Evolutionary conservation across 2,888 invertebrate genomes (phyloP), one percentile per base, ranked within the genome.

Genomic region (Spilosoma lubricipeda): DNA sequence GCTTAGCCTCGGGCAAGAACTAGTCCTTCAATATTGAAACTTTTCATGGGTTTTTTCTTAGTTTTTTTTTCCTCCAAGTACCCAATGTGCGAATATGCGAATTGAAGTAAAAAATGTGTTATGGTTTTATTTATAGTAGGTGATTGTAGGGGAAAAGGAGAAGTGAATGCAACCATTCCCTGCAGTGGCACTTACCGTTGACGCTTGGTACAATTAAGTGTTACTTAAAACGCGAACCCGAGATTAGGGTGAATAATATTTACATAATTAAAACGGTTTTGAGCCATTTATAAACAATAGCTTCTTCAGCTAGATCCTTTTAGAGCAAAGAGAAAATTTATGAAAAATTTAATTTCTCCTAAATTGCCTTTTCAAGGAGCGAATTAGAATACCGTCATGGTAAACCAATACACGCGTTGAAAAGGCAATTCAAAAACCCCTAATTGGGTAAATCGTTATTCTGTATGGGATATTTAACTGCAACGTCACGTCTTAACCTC

Each of bases 81-180:
- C 18, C 30, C 13, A 30, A 63, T 63, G 27, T 7, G 2, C 27
- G 4, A 30, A 18, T 63, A 18, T 30, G 8, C 18, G 4, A 63
- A 63, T 30, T 27, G 18, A 5, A 63, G 7, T 27, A 27, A 63
- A 63, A 30, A 18, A 30, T 30, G 2, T 15, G 30, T 30, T 18
- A 63, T 18, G 2, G 4, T 18, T 18, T 82, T 82, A 77, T 82
- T 78, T 82, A 82, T 77, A 73, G 76, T 66, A 72, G 80, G 77
- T 82, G 79, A 82, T 82, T 82, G 77, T 48, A 64, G 71, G 56
- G 33, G 74, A 71, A 73, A 80, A 77, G 79, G 72, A 65, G 71
- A 73, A 42, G 66, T 59, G 33, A 48, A 65, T 80, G 70, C 75
- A 80, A 77, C 74, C 67, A 27, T 71, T 77, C 67, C 73, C 68